These are phyloP conservation scores for Empis livida DNA, from an alignment of 2,888 invertebrate genomes.

Conservation along the genomic window DNA sequence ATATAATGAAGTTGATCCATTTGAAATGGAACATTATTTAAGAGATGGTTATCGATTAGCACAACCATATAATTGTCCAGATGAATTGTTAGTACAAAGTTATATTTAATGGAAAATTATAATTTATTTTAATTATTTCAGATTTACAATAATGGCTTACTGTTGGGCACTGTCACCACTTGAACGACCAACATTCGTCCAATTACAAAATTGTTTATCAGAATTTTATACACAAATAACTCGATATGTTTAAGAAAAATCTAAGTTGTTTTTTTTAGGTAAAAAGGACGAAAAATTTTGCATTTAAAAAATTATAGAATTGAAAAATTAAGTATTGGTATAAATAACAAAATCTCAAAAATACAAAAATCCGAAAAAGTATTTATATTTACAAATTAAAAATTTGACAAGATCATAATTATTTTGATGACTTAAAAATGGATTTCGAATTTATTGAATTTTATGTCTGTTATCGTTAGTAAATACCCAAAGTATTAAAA, in stretches of 20 bases:
- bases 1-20: conserved; percentile 81
- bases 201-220: conserved; percentile 68
- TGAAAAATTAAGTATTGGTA: too few species aligned
- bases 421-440: too few species aligned
- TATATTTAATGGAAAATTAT: too few species aligned
- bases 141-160: conserved; percentile 84
- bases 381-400: too few species aligned
- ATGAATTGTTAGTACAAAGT: conserved; percentile 67
- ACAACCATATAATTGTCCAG: conserved; percentile 89
- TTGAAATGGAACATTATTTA: conserved; percentile 81
- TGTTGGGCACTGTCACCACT: conserved; percentile 81
- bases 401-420: too few species aligned
- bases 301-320: too few species aligned
- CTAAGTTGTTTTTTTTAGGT: not conserved
- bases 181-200: conserved; percentile 71
- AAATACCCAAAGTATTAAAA: too few species aligned
- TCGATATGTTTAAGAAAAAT: conserved; percentile 64
- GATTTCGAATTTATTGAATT: too few species aligned
- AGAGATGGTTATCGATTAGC: conserved; percentile 79
- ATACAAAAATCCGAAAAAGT: too few species aligned
- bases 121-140: conserved; percentile 24
- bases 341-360: too few species aligned
- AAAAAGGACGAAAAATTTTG: too few species aligned
- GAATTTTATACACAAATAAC: conserved; percentile 80
- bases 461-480: too few species aligned